Percentiles rank a stretch among this genome's conserved stretches.
phyloP scores from a whole-genome alignment of 92 coral and sea anemone species.

The Umimayanthus kanabou region DNA sequence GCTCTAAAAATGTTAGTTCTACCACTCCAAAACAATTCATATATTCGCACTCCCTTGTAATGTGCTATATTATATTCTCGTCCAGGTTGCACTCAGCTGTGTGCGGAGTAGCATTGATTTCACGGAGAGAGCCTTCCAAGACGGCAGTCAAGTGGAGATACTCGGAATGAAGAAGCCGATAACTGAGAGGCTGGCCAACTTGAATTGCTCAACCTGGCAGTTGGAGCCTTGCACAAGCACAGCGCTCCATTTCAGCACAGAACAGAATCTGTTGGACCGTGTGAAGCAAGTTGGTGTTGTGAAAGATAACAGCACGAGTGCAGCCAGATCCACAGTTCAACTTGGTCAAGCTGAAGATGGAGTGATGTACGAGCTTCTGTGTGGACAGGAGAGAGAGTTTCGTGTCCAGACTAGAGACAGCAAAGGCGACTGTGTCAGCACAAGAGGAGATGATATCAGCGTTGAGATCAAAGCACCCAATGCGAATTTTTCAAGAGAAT shows the following conservation, averaged over 20 bases:
- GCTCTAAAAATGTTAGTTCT: too few relatives aligned
- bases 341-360: slow-evolving; percentile 27
- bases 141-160: slow-evolving; percentile 46
- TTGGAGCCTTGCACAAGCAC: slow-evolving; percentile 22
- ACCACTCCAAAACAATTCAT: not conserved
- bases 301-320: not conserved
- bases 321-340: slow-evolving; percentile 21
- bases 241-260: slow-evolving; percentile 2
- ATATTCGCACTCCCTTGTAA: not conserved
- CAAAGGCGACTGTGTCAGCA: not conserved
- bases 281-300: slow-evolving; percentile 9
- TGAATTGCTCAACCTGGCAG: slow-evolving; percentile 17
- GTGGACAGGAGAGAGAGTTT: slow-evolving; percentile 23
- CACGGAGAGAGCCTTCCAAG: slow-evolving; percentile 35
- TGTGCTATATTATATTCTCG: not conserved
- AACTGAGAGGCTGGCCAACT: slow-evolving; percentile 5
- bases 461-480: slow-evolving; percentile 10
- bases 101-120: slow-evolving; percentile 30
- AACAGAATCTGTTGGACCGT: not conserved
- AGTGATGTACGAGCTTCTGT: slow-evolving; percentile 30
- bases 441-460: not conserved
- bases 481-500: not conserved
- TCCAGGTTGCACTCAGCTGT: slow-evolving; percentile 25
- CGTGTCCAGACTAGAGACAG: slow-evolving; percentile 4
- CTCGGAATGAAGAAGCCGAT: slow-evolving; percentile 36